Evolutionary conservation across 92 coral and sea anemone genomes (phyloP), one percentile per base, ranked within the genome.

Genomic region (Nematostella vectensis): DNA sequence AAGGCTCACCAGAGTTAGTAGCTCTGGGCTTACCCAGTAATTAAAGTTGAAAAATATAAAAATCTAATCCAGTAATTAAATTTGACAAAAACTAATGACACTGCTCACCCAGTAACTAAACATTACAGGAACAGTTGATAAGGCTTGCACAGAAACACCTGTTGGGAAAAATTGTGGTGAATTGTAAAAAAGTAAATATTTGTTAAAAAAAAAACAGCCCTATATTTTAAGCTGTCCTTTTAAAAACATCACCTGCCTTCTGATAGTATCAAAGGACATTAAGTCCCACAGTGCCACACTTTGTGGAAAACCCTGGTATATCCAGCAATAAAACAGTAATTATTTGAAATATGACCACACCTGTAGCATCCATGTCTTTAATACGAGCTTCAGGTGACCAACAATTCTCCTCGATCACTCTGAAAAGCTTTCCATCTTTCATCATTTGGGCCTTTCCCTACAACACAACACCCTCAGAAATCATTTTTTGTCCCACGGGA

Each of bases 41-140:
- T n/a, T 33, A 6, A 33, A 33, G 40, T 33, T 33, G 40, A 33
- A 33, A 6, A 33, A 33, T 15, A 33, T 15, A 33, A 6, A 33
- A 6, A 33, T 33, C 6, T 6, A 6, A 6, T 15, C 15, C 40
- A 33, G 15, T 33, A 33, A 33, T 6, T 33, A 33, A 33, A 33
- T 33, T 33, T n/a, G n/a, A n/a, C n/a, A n/a, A n/a, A n/a, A n/a
- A n/a, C n/a, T n/a, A n/a, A n/a, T n/a, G 15, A 6, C 15, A 33
- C 15, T 29, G 55, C 69, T 70, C 68, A 82, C 98, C 98, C 98
- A 91, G 58, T 91, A 91, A 29, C 96, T 78, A 63, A 91, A 91
- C 98, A 91, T 91, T 15, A 91, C 96, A 29, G 98, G 98, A 58
- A 91, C 98, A 11, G 96, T 91, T 13, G 98, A 91, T 27, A 91